Evolutionary conservation across 2,888 invertebrate species (phyloP).

Genomic region (Monochamus alternatus): DNA sequence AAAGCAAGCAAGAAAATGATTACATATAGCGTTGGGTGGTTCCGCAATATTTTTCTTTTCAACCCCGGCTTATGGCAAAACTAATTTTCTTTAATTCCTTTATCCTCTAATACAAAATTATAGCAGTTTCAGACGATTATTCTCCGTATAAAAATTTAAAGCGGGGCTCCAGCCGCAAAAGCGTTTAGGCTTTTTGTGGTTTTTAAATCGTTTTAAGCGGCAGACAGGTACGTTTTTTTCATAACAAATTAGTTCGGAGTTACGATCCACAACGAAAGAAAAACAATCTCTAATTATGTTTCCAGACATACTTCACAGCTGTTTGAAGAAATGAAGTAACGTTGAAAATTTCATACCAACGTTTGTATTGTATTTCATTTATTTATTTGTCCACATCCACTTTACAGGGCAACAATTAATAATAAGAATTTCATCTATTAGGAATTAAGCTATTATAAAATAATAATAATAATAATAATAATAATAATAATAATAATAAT

Average conservation of each 20-base stretch:
- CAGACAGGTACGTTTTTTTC: background rate
- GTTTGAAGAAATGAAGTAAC: too few species aligned
- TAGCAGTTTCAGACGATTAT: constrained; percentile 8
- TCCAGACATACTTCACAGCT: too few species aligned
- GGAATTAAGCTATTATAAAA: too few species aligned
- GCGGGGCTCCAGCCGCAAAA: background rate
- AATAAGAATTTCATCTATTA: too few species aligned
- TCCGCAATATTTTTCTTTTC: constrained; percentile 7
- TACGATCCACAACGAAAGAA: too few species aligned
- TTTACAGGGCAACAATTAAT: too few species aligned
- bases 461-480: too few species aligned
- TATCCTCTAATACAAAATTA: constrained; percentile 8
- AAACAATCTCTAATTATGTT: too few species aligned
- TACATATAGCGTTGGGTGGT: background rate
- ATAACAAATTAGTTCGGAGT: background rate
- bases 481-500: too few species aligned
- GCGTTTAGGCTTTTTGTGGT: background rate
- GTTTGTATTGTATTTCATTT: too few species aligned
- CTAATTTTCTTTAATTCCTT: constrained; percentile 13
- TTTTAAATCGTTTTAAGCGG: background rate
- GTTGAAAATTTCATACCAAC: too few species aligned
- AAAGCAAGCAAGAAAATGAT: background rate
- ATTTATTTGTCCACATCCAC: too few species aligned
- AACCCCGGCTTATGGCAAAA: background rate
- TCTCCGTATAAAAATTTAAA: constrained; percentile 3